Conservation (phyloP, 2,888 invertebrate species). For the Mesoligia furuncula region DNA sequence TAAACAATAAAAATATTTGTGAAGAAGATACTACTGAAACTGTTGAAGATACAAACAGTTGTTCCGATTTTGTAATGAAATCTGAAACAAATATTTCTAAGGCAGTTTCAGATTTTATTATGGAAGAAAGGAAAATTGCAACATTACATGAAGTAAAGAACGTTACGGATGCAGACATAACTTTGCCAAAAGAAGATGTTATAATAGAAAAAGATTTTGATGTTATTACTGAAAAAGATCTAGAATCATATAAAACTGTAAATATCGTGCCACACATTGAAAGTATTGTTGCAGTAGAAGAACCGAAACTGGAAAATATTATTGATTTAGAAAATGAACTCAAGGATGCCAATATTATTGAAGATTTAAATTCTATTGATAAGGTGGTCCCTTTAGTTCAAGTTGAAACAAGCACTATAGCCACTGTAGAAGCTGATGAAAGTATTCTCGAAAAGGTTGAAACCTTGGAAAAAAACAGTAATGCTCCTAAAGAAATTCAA, state of each 20-base stretch:
- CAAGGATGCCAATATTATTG: slow-evolving; percentile 15
- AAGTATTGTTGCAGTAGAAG: slow-evolving; percentile 20
- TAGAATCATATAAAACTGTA: slow-evolving; percentile 17
- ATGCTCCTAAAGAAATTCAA: slow-evolving; percentile 17
- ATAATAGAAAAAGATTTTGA: slow-evolving; percentile 9
- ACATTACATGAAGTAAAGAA: slow-evolving; percentile 25
- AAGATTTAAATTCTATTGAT: slow-evolving; percentile 7
- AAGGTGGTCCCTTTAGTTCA: slow-evolving; percentile 18
- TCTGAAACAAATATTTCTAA: slow-evolving; percentile 40
- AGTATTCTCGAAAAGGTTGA: not conserved
- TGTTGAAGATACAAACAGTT: not conserved
- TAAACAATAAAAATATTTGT: slow-evolving; percentile 19
- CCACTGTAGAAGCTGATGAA: slow-evolving; percentile 17
- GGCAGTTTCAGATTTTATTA: slow-evolving; percentile 57
- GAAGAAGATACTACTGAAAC: slow-evolving; percentile 9
- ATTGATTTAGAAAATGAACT: slow-evolving; percentile 6
- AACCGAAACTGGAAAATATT: slow-evolving; percentile 1
- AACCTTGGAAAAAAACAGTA: not conserved
- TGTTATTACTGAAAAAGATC: slow-evolving; percentile 22
- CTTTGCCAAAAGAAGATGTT: slow-evolving; percentile 17
- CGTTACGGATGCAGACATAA: not conserved
- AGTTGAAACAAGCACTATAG: slow-evolving; percentile 2
- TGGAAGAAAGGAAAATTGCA: slow-evolving; percentile 50
- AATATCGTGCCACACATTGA: slow-evolving; percentile 11
- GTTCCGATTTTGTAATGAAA: slow-evolving; percentile 15